These are phyloP conservation scores for Gymnoscelis rufifasciata DNA, from an alignment of 2,888 invertebrate species.

Conservation along the genomic window DNA sequence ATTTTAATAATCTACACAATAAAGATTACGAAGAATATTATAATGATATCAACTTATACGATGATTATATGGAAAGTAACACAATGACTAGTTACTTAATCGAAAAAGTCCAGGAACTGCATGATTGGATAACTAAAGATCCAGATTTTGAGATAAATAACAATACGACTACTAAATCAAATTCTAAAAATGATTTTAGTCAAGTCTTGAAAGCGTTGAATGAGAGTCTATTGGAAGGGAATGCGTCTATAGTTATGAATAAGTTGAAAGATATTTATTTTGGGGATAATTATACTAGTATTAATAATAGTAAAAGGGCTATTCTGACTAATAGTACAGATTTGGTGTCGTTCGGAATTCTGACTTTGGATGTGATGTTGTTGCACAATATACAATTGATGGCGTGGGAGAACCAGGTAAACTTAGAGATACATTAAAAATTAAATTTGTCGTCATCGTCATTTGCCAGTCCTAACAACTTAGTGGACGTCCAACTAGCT, in stretches of 20 bases:
- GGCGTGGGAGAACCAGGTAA: slow-evolving; percentile 77
- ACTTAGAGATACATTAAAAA: background rate
- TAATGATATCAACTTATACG: slow-evolving; percentile 64
- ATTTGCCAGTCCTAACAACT: no score
- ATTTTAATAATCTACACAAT: slow-evolving; percentile 38
- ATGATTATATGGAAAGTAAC: slow-evolving; percentile 70
- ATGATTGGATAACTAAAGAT: slow-evolving; percentile 71
- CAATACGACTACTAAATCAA: slow-evolving; percentile 30
- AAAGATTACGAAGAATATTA: slow-evolving; percentile 62
- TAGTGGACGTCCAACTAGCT: no score
- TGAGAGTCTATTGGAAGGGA: slow-evolving; percentile 70
- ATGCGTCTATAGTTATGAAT: slow-evolving; percentile 68
- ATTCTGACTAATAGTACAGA: slow-evolving; percentile 68
- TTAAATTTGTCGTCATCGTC: background rate
- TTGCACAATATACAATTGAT: slow-evolving; percentile 78
- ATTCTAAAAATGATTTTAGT: slow-evolving; percentile 44
- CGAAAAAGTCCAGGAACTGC: slow-evolving; percentile 72
- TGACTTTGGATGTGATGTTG: slow-evolving; percentile 78
- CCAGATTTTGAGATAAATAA: slow-evolving; percentile 47
- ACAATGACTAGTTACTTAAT: slow-evolving; percentile 71
- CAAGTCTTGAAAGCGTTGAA: slow-evolving; percentile 71
- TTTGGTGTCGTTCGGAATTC: slow-evolving; percentile 75
- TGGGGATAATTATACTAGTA: slow-evolving; percentile 54
- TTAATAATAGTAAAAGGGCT: slow-evolving; percentile 47
- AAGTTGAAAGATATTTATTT: slow-evolving; percentile 75